Conservation (phyloP, 2,797 vertebrate genomes). For the Helostoma temminkii region DNA sequence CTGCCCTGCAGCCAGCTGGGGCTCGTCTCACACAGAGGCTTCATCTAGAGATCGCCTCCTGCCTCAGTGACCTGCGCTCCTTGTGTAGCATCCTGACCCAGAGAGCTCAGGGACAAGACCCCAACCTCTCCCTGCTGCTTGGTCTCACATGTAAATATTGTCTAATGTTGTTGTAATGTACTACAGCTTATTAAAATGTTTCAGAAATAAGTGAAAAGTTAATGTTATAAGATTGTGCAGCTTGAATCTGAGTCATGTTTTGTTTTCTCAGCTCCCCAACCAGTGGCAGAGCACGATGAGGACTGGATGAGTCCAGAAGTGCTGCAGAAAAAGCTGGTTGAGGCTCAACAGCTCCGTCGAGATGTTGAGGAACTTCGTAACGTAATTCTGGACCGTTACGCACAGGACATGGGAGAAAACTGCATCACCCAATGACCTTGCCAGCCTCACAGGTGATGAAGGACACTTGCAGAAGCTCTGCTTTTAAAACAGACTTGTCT, state of each 20-base stretch:
- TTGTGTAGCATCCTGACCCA: conserved; percentile 95
- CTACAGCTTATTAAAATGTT: neutral
- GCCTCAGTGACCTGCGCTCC: conserved; percentile 92
- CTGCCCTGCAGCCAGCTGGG: conserved; percentile 75
- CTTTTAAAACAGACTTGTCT: conserved; percentile 32
- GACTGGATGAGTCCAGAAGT: conserved; percentile 89
- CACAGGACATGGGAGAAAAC: conserved; percentile 99
- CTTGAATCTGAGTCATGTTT: neutral
- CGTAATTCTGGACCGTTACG: conserved; percentile 94
- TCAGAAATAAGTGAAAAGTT: neutral
- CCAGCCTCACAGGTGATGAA: conserved; percentile 11
- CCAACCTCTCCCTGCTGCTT: conserved; percentile 96
- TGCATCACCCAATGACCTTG: conserved; percentile 91
- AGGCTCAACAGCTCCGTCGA: conserved; percentile 90
- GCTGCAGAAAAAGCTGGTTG: conserved; percentile 90
- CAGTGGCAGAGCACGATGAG: conserved; percentile 79
- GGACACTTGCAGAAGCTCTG: conserved; percentile 16
- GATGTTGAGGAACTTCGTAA: conserved; percentile 96
- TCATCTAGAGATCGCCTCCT: conserved; percentile 89
- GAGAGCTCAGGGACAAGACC: conserved; percentile 93
- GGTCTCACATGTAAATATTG: conserved; percentile 90
- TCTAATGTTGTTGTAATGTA: neutral
- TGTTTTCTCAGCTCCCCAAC: conserved; percentile 78
- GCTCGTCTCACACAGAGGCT: conserved; percentile 86
- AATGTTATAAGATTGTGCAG: too few relatives aligned